phyloP scores from a whole-genome alignment of 1,140 invertebrate species.

The Ditylenchus dipsaci region DNA sequence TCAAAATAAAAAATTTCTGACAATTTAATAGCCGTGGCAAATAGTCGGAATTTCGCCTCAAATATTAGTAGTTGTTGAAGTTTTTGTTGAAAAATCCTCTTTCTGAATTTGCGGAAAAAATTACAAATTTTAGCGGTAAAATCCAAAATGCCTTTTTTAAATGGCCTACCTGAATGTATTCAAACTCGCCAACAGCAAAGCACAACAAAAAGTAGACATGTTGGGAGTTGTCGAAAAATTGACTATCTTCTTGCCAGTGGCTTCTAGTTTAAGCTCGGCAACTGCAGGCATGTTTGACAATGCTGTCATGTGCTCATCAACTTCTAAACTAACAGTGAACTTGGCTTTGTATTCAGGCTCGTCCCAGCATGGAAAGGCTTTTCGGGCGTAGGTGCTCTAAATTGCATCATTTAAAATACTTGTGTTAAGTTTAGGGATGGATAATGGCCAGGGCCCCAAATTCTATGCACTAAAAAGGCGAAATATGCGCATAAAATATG shows the following conservation, averaged over 20 bases:
- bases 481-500: too few relatives aligned
- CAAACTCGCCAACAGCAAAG: slow-evolving; percentile 61
- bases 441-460: too few relatives aligned
- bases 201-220: slow-evolving; percentile 63
- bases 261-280: slow-evolving; percentile 31
- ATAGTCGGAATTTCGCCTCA: too few relatives aligned
- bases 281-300: slow-evolving; percentile 54
- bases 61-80: too few relatives aligned
- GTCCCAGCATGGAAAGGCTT: slow-evolving; percentile 92
- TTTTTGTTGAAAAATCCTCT: too few relatives aligned
- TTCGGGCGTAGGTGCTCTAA: slow-evolving; percentile 67
- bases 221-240: slow-evolving; percentile 56
- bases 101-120: slow-evolving; percentile 47
- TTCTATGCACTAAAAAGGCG: too few relatives aligned
- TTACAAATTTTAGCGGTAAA: too few relatives aligned
- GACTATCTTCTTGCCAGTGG: slow-evolving; percentile 59
- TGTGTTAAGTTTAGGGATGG: too few relatives aligned
- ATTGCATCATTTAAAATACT: too few relatives aligned
- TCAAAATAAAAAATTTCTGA: too few relatives aligned
- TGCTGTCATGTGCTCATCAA: slow-evolving; percentile 49
- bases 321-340: slow-evolving; percentile 64
- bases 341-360: slow-evolving; percentile 86
- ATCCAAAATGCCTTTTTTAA: too few relatives aligned
- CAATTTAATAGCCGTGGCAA: too few relatives aligned
- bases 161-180: slow-evolving; percentile 57